These are phyloP conservation scores for Microplitis demolitor DNA, from an alignment of 1,140 invertebrate species.

Conservation along the genomic window DNA sequence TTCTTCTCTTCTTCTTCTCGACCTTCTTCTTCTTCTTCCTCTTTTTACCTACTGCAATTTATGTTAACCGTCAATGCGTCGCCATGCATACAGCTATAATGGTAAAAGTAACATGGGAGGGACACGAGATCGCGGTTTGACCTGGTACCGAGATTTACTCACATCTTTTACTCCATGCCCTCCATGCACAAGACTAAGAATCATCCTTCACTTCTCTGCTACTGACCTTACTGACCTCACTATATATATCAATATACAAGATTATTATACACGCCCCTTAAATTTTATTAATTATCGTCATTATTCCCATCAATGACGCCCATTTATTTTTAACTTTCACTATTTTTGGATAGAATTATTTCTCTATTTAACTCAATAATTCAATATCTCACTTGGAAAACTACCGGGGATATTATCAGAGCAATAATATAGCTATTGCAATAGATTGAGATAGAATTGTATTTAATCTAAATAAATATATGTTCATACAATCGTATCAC, in stretches of 20 bases:
- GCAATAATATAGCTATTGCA: too few relatives aligned
- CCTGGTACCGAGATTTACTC: constrained; percentile 5
- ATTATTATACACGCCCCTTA: constrained; percentile 25
- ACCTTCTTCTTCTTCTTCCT: too few relatives aligned
- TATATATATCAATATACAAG: background rate
- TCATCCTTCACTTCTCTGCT: constrained; percentile 19
- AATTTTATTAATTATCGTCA: constrained; percentile 10
- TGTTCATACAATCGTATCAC: background rate
- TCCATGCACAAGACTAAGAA: constrained; percentile 8
- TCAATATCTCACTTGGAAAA: too few relatives aligned
- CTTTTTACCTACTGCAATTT: background rate
- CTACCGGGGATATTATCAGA: too few relatives aligned
- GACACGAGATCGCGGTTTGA: constrained; percentile 25
- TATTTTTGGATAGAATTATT: too few relatives aligned
- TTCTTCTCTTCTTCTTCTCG: background rate
- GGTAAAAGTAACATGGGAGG: constrained; percentile 11
- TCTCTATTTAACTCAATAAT: too few relatives aligned
- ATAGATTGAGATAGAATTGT: too few relatives aligned
- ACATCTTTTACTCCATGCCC: background rate
- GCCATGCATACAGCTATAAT: constrained; percentile 13
- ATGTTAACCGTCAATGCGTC: constrained; percentile 3
- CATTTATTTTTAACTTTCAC: background rate
- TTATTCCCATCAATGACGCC: background rate
- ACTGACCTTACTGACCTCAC: constrained; percentile 22
- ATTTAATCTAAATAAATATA: background rate